Evolutionary conservation across 2,113 vertebrate genomes (phyloP).

Genomic region (Peromyscus leucopus): DNA sequence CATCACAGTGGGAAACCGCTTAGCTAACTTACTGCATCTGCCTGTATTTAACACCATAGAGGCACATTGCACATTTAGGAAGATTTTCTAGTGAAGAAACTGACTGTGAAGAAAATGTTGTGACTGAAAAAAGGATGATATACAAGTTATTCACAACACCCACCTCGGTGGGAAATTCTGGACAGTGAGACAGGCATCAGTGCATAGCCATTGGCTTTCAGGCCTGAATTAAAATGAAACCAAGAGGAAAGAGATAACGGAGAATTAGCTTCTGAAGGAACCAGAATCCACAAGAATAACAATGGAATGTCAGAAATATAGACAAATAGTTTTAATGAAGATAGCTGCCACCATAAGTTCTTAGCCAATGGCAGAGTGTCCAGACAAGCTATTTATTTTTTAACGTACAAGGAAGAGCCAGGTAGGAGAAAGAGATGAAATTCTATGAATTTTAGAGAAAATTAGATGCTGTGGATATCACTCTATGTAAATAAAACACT

Average conservation of each 20-base stretch:
- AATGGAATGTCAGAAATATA: background rate
- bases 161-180: background rate
- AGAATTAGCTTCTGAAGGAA: background rate
- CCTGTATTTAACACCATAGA: background rate
- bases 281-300: background rate
- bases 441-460: background rate
- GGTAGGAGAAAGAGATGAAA: background rate
- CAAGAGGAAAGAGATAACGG: background rate
- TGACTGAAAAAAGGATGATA: background rate
- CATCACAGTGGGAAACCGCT: background rate
- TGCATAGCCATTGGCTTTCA: background rate
- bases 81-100: constrained; percentile 5
- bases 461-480: no score
- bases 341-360: background rate
- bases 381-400: background rate
- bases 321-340: background rate
- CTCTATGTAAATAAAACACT: no score
- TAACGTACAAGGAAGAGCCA: background rate
- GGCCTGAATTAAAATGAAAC: constrained; percentile 20
- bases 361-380: background rate
- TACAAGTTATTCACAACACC: background rate
- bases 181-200: background rate
- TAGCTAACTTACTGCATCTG: background rate
- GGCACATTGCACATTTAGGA: background rate
- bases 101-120: background rate